These are phyloP conservation scores for Eupithecia subumbrata DNA, from an alignment of 2,888 invertebrate species.

Conservation along the genomic window DNA sequence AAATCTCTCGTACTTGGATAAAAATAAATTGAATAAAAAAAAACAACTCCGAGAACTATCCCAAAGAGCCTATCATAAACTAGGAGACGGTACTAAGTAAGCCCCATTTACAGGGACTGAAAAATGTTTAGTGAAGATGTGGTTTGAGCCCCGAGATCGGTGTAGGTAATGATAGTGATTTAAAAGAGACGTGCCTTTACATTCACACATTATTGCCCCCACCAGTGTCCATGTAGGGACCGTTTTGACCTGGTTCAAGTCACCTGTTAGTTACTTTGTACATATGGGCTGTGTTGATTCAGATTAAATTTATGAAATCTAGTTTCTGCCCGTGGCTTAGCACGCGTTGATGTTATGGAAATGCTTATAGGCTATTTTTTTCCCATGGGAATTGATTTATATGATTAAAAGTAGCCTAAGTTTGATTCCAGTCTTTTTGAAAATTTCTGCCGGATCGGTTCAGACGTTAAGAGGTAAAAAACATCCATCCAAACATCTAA, in stretches of 20 bases:
- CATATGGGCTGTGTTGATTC: not conserved
- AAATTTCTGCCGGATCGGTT: too few relatives aligned
- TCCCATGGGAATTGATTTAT: too few relatives aligned
- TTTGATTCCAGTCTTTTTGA: too few relatives aligned
- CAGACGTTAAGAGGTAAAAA: too few relatives aligned
- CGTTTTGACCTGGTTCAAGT: not conserved
- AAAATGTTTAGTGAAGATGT: conserved; percentile 52
- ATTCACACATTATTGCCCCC: conserved; percentile 42
- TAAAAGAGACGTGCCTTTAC: conserved; percentile 60
- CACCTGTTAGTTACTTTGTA: not conserved
- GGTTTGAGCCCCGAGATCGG: conserved; percentile 59
- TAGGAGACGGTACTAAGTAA: conserved; percentile 43
- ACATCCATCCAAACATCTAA: too few relatives aligned
- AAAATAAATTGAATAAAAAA: not conserved
- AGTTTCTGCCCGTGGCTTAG: too few relatives aligned
- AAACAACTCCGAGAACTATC: not conserved
- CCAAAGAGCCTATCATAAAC: conserved; percentile 38
- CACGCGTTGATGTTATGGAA: too few relatives aligned
- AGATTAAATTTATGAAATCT: not conserved
- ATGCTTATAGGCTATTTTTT: too few relatives aligned
- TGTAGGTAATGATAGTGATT: conserved; percentile 63
- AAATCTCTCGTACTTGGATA: not conserved
- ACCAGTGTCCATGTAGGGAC: conserved; percentile 37
- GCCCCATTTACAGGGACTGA: conserved; percentile 55
- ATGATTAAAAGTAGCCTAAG: too few relatives aligned